phyloP scores from a whole-genome alignment of 2,113 vertebrate genomes.

The Okapia johnstoni region DNA sequence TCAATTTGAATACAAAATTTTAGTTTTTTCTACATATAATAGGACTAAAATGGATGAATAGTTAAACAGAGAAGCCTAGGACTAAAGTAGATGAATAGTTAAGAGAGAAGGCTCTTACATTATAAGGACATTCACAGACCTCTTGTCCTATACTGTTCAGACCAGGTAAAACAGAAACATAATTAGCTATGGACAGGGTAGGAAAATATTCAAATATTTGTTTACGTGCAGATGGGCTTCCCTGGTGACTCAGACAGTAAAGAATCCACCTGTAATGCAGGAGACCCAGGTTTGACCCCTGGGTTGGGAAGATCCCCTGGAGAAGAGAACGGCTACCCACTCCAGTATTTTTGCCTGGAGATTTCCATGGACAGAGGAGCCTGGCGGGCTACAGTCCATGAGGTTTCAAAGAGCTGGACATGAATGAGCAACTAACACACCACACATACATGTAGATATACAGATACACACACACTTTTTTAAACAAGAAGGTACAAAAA shows the following conservation, averaged over 20 bases:
- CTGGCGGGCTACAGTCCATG: neutral
- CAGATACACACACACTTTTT: neutral
- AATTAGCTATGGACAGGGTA: neutral
- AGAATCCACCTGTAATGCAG: neutral
- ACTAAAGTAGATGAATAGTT: neutral
- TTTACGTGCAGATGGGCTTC: neutral
- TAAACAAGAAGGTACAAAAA: neutral
- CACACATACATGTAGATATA: neutral
- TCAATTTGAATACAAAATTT: neutral
- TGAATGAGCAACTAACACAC: neutral
- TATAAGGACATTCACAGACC: neutral
- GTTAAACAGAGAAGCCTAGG: neutral
- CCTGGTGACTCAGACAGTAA: neutral
- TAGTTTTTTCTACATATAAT: neutral
- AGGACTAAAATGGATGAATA: neutral
- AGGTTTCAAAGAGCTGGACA: accelerated
- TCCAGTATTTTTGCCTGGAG: neutral
- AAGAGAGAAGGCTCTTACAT: neutral
- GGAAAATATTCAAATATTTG: neutral
- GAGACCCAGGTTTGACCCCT: neutral
- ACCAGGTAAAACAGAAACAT: neutral
- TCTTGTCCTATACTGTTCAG: neutral
- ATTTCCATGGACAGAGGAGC: neutral
- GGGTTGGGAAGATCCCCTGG: neutral
- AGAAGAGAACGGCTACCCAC: neutral